Evolutionary conservation across 2,797 vertebrate genomes (phyloP).

Genomic region (Heliangelus exortis): DNA sequence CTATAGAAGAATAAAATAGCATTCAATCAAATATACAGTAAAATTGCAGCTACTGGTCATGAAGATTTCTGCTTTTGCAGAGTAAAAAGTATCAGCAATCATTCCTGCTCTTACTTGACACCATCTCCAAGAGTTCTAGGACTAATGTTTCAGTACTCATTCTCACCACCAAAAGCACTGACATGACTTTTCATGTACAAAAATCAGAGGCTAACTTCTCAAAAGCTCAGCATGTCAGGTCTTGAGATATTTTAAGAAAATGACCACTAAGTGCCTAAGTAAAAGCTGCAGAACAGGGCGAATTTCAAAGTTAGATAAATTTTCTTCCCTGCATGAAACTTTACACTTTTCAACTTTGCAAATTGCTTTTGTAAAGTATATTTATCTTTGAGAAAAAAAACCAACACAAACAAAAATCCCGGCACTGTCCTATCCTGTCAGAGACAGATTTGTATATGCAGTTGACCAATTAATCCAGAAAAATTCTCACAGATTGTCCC

Average conservation of each 20-base stretch:
- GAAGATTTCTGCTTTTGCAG: not conserved
- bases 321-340: not conserved
- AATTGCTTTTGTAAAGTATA: not conserved
- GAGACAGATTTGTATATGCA: not conserved
- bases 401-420: not conserved
- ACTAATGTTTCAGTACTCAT: not conserved
- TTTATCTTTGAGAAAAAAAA: not conserved
- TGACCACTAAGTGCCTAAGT: not conserved
- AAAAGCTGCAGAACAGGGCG: not conserved
- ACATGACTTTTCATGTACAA: not conserved
- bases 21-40: not conserved
- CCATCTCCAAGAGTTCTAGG: not conserved
- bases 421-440: fast-evolving
- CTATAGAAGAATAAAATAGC: not conserved
- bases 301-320: not conserved
- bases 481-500: not conserved
- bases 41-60: not conserved
- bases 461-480: not conserved
- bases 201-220: not conserved
- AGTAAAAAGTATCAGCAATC: not conserved
- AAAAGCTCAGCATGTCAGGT: not conserved
- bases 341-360: not conserved
- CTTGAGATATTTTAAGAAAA: not conserved
- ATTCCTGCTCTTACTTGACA: not conserved
- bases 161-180: not conserved